These are phyloP conservation scores for Pelodiscus sinensis DNA, from an alignment of 2,113 vertebrate species.

Conservation along the genomic window DNA sequence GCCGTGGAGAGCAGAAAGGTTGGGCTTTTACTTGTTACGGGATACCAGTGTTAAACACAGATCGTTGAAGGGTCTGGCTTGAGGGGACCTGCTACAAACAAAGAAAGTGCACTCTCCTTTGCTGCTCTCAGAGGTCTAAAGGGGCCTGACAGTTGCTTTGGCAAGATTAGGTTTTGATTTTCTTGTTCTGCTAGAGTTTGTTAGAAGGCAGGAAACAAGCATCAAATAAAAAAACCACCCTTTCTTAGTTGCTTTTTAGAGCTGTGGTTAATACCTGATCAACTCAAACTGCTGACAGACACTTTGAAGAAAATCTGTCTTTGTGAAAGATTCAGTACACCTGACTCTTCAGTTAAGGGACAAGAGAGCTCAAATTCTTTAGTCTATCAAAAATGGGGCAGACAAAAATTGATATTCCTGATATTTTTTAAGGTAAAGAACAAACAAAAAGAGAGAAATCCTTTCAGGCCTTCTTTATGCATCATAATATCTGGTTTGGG, in stretches of 20 bases:
- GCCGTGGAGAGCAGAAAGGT: neutral
- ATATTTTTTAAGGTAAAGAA: neutral
- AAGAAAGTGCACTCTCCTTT: neutral
- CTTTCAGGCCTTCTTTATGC: neutral
- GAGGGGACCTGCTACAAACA: neutral
- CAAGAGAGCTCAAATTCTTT: neutral
- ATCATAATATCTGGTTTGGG: neutral
- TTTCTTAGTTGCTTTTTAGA: neutral
- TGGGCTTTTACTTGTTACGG: neutral
- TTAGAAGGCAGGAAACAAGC: neutral
- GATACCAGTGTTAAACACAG: neutral
- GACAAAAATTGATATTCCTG: neutral
- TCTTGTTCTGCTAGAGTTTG: neutral
- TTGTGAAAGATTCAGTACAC: neutral
- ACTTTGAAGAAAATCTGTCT: constrained; percentile 4
- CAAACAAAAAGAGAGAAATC: neutral
- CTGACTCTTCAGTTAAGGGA: neutral
- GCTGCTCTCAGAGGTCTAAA: neutral
- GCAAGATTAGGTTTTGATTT: neutral
- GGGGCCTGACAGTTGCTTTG: neutral
- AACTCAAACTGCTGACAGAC: neutral
- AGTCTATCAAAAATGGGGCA: neutral
- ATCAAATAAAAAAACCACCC: neutral
- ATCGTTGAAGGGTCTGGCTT: neutral
- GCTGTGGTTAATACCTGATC: neutral